A percentile compares a stretch with the other conserved stretches of the same genome.
phyloP scores from a whole-genome alignment of 2,797 vertebrate genomes.

The Tamandua tetradactyla region DNA sequence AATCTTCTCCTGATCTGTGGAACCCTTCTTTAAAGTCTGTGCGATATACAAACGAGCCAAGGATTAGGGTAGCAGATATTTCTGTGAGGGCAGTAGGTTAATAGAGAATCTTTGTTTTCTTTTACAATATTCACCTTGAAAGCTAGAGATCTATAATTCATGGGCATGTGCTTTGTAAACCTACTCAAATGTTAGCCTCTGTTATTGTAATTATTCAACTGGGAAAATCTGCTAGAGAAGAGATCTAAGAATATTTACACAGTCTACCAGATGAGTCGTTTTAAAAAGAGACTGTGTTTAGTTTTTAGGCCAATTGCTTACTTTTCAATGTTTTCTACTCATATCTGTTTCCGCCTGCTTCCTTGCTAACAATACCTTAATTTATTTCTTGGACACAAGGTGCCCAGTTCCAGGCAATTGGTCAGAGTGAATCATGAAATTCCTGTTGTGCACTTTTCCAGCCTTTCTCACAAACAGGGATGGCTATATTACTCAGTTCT shows the following conservation, averaged over 20 bases:
- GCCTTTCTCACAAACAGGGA: neutral
- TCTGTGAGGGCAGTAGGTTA: neutral
- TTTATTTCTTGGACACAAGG: neutral
- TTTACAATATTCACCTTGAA: neutral
- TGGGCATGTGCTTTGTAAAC: neutral
- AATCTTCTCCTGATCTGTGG: constrained; percentile 85
- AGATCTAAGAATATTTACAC: neutral
- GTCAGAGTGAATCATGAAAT: neutral
- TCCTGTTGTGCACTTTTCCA: neutral
- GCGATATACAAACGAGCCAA: constrained; percentile 71
- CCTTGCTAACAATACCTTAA: neutral
- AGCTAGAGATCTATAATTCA: neutral
- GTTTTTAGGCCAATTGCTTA: neutral
- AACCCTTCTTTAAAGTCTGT: constrained; percentile 87
- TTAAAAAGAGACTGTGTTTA: neutral
- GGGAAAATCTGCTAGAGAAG: constrained; percentile 2
- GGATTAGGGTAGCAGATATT: neutral
- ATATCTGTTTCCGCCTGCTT: neutral
- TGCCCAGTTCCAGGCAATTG: neutral
- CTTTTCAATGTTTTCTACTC: constrained; percentile 23
- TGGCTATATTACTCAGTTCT: neutral
- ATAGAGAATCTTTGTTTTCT: neutral
- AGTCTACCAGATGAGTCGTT: neutral
- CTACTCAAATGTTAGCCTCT: neutral
- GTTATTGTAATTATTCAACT: neutral